Evolutionary conservation across 1,140 invertebrate species (phyloP).

Genomic region (Drosophila orosa): DNA sequence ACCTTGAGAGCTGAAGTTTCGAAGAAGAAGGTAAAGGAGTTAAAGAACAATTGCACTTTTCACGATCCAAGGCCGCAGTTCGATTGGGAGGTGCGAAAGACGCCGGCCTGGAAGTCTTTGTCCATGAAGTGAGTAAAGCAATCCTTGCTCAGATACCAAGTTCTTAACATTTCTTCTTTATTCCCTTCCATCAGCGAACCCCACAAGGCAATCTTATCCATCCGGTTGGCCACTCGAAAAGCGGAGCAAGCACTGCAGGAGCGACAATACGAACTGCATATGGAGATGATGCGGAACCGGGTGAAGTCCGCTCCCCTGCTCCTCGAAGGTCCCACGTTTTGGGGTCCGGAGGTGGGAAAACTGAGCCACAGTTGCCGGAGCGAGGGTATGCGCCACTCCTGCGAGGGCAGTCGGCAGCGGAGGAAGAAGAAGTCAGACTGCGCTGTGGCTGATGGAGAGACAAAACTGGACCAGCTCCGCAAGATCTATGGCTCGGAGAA

Average conservation of each 20-base stretch:
- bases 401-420: slow-evolving; percentile 60
- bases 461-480: slow-evolving; percentile 64
- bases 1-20: slow-evolving; percentile 76
- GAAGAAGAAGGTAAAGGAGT: slow-evolving; percentile 74
- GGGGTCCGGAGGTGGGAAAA: slow-evolving; percentile 80
- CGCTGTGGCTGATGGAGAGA: slow-evolving; percentile 44
- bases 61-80: slow-evolving; percentile 64
- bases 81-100: slow-evolving; percentile 82
- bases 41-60: slow-evolving; percentile 77
- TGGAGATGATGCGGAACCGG: slow-evolving; percentile 81
- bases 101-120: slow-evolving; percentile 81
- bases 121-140: slow-evolving; percentile 66
- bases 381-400: slow-evolving; percentile 65
- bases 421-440: slow-evolving; percentile 59
- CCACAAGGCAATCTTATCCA: slow-evolving; percentile 73
- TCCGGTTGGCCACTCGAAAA: slow-evolving; percentile 80
- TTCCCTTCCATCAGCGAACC: slow-evolving; percentile 63
- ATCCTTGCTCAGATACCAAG: neutral
- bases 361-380: slow-evolving; percentile 68
- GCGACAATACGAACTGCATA: slow-evolving; percentile 78
- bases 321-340: slow-evolving; percentile 77
- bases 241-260: slow-evolving; percentile 79
- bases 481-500: slow-evolving; percentile 75
- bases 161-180: neutral
- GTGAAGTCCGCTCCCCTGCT: slow-evolving; percentile 80